A percentile compares a stretch with the other conserved stretches of the same genome.
phyloP scores from a whole-genome alignment of 2,113 vertebrate genomes.

The Hemiprocne comata region DNA sequence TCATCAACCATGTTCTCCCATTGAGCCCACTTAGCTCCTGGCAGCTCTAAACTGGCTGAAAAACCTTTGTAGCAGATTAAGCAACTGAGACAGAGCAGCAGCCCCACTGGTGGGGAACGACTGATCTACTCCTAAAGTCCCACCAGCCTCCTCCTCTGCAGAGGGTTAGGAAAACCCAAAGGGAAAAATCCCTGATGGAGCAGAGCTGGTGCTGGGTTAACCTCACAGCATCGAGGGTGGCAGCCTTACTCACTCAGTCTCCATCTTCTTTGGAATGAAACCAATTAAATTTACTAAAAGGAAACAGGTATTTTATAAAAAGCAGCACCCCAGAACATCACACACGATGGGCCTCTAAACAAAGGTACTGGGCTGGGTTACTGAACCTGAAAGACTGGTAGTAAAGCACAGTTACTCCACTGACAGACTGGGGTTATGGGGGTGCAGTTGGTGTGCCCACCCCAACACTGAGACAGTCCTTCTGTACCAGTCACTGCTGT shows the following conservation, averaged over 20 bases:
- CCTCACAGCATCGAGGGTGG: not conserved
- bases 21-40: not conserved
- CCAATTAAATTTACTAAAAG: not conserved
- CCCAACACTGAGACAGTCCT: not conserved
- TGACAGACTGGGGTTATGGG: too few species aligned
- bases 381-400: not conserved
- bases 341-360: not conserved
- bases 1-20: not conserved
- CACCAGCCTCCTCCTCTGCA: not conserved
- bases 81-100: not conserved
- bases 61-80: not conserved
- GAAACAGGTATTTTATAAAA: not conserved
- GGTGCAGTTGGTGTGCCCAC: not conserved
- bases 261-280: not conserved
- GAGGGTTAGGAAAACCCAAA: not conserved
- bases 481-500: not conserved
- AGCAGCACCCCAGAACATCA: not conserved
- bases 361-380: not conserved
- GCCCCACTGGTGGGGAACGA: not conserved
- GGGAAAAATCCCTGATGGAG: not conserved
- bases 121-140: not conserved
- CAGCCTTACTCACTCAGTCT: not conserved
- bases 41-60: not conserved
- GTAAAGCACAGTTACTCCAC: not conserved
- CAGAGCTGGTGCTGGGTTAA: not conserved